Conservation (phyloP, 1,140 invertebrate genomes). For the Zaprionus vittiger region DNA sequence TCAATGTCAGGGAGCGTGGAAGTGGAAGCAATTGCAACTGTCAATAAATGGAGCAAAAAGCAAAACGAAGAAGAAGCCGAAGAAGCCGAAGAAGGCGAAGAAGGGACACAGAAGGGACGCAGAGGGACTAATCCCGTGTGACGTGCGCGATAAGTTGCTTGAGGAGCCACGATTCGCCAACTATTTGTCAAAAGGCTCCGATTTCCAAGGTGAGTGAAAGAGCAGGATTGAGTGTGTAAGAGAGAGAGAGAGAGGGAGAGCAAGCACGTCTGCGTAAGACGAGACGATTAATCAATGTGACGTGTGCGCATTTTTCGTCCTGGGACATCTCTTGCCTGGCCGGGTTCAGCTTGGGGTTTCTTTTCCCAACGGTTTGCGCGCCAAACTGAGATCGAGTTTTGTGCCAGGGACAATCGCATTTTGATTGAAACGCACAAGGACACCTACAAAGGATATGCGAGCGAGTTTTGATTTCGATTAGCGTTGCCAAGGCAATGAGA, state of each 20-base stretch:
- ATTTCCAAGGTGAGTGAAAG: constrained; percentile 47
- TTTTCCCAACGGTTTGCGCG: constrained; percentile 44
- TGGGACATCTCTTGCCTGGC: constrained; percentile 49
- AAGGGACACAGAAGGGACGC: background rate
- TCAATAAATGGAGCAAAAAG: constrained; percentile 72
- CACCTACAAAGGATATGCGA: constrained; percentile 4
- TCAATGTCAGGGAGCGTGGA: constrained; percentile 57
- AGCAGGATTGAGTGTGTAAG: constrained; percentile 2
- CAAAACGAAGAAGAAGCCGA: background rate
- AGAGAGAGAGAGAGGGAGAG: background rate
- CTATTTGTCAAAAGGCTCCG: constrained; percentile 74
- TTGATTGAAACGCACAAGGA: constrained; percentile 8
- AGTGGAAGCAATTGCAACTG: constrained; percentile 64
- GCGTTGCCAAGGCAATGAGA: background rate
- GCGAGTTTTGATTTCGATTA: background rate
- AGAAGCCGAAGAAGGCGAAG: background rate
- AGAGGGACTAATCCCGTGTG: constrained; percentile 57
- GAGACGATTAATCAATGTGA: constrained; percentile 78
- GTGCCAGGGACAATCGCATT: constrained; percentile 6
- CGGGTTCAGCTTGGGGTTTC: constrained; percentile 4
- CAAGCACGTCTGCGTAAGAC: constrained; percentile 16
- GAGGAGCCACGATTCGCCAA: constrained; percentile 37
- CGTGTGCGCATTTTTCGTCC: constrained; percentile 52
- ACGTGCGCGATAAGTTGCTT: constrained; percentile 57
- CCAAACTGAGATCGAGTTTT: constrained; percentile 35